Evolutionary conservation across 2,888 invertebrate species (phyloP).

Genomic region (Cremastinae sp.): DNA sequence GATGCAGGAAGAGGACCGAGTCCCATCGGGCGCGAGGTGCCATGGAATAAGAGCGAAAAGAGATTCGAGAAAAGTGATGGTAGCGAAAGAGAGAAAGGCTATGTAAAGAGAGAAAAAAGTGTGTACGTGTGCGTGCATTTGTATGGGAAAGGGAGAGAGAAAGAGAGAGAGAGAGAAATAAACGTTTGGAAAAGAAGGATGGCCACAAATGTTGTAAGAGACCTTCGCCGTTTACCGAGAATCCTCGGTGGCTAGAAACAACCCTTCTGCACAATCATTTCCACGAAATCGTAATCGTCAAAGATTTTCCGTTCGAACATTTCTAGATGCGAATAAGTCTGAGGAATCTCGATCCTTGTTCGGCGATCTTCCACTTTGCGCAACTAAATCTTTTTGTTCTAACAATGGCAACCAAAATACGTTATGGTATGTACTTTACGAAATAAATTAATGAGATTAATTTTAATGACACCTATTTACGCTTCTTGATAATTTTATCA

Average conservation of each 20-base stretch:
- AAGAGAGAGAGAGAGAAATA: slow-evolving; percentile 25
- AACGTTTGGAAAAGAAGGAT: slow-evolving; percentile 14
- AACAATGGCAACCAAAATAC: no score
- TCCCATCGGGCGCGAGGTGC: slow-evolving; percentile 62
- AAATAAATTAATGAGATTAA: no score
- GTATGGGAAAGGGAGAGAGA: slow-evolving; percentile 12
- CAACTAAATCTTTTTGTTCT: no score
- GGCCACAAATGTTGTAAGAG: slow-evolving; percentile 50
- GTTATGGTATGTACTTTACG: no score
- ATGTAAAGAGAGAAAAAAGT: no score
- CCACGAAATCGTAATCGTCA: slow-evolving; percentile 55
- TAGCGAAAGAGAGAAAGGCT: slow-evolving; percentile 31
- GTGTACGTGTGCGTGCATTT: no score
- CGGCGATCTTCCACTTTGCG: no score
- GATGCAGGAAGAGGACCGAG: slow-evolving; percentile 61
- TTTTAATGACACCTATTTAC: no score
- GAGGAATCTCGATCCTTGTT: no score
- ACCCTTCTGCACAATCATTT: slow-evolving; percentile 44
- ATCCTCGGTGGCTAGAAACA: slow-evolving; percentile 49
- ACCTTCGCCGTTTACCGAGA: slow-evolving; percentile 56
- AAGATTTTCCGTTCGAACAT: slow-evolving; percentile 4
- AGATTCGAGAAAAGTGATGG: slow-evolving; percentile 29
- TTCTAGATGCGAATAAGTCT: background rate
- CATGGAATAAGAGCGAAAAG: no score
- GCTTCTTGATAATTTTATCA: no score